These are phyloP conservation scores for Otis tarda DNA, from an alignment of 2,113 vertebrate species.

Conservation along the genomic window DNA sequence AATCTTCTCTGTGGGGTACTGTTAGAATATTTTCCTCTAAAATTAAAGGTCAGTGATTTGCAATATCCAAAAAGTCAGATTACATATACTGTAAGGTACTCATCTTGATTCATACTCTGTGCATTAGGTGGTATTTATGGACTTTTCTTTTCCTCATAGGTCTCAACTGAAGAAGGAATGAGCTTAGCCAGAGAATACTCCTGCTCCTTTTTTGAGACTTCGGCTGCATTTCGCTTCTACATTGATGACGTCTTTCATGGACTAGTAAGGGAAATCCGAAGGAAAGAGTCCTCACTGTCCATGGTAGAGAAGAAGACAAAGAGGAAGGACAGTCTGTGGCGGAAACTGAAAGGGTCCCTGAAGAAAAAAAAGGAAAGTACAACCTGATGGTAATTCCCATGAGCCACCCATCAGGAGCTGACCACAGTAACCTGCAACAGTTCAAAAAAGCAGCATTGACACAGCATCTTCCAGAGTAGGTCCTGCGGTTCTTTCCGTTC, in stretches of 20 bases:
- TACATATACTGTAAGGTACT: neutral
- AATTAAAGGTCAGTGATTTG: neutral
- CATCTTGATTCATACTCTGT: neutral
- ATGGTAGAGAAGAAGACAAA: constrained; percentile 74
- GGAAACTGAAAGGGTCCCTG: constrained; percentile 78
- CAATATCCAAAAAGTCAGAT: neutral
- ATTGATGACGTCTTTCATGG: constrained; percentile 84
- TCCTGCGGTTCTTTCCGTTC: neutral
- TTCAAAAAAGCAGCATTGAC: constrained; percentile 41
- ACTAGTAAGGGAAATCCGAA: constrained; percentile 83
- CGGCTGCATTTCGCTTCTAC: constrained; percentile 80
- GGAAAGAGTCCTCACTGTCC: constrained; percentile 71
- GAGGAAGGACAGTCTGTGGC: constrained; percentile 79
- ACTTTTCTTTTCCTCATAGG: constrained; percentile 56
- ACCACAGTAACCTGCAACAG: neutral
- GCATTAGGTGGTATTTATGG: neutral
- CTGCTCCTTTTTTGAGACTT: constrained; percentile 85
- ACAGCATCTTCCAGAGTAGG: neutral
- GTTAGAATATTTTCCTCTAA: neutral
- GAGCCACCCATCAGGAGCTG: neutral
- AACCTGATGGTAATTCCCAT: constrained; percentile 40
- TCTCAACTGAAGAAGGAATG: constrained; percentile 83
- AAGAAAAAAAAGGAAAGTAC: constrained; percentile 77
- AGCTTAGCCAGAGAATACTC: constrained; percentile 81
- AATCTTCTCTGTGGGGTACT: neutral